These are phyloP conservation scores for Eueremaeus valkanovi DNA, from an alignment of 2,888 invertebrate species.

Conservation along the genomic window DNA sequence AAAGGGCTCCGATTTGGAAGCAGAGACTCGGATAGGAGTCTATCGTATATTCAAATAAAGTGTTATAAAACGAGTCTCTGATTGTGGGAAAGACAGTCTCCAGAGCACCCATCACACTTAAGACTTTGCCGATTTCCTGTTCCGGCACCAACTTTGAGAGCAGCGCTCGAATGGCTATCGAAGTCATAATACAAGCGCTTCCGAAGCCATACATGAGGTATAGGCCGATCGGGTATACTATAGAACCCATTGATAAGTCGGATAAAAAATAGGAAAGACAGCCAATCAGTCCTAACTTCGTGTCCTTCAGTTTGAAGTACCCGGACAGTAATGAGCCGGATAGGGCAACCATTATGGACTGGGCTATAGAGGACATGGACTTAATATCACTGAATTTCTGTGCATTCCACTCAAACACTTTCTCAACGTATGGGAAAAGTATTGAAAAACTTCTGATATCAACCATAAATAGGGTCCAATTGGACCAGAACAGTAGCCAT, in stretches of 20 bases:
- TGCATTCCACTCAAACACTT: conserved; percentile 8
- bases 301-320: neutral
- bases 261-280: neutral
- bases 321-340: neutral
- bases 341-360: neutral
- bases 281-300: neutral
- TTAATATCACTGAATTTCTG: neutral
- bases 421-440: conserved; percentile 26
- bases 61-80: neutral
- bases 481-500: conserved; percentile 4
- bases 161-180: neutral
- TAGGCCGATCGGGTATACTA: neutral
- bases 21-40: too few species aligned
- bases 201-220: neutral
- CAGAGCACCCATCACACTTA: neutral
- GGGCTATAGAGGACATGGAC: neutral
- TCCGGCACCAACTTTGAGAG: neutral
- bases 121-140: neutral
- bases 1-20: too few species aligned
- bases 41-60: too few species aligned
- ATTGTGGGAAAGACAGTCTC: neutral
- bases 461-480: neutral
- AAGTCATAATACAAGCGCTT: neutral
- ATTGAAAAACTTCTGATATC: neutral
- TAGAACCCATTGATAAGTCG: neutral